phyloP scores from a whole-genome alignment of 2,113 vertebrate genomes.

The Calyptomena viridis region DNA sequence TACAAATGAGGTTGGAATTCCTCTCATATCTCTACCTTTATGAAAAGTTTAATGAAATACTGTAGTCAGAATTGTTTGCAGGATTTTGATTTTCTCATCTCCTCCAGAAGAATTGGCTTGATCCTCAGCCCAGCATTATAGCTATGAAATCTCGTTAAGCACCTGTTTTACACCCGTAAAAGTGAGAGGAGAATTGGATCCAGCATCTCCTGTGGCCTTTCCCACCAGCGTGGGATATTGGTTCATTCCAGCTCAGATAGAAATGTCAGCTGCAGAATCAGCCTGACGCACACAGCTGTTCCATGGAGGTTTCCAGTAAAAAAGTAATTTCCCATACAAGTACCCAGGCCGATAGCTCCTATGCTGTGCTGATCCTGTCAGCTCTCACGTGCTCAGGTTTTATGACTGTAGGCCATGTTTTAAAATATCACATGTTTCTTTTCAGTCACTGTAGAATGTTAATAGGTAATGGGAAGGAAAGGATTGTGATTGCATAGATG shows the following conservation, averaged over 20 bases:
- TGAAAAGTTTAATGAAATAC: conserved; percentile 50
- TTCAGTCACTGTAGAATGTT: not conserved
- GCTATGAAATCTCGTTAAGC: conserved; percentile 29
- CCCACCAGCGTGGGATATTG: conserved; percentile 52
- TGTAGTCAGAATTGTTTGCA: conserved; percentile 8
- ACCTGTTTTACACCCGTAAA: conserved; percentile 28
- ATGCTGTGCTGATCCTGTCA: not conserved
- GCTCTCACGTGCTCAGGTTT: conserved; percentile 18
- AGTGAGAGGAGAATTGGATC: conserved; percentile 45
- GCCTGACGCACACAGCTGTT: conserved; percentile 45
- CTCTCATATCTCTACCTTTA: conserved; percentile 9
- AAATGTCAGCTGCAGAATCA: conserved; percentile 65
- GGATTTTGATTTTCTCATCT: conserved; percentile 37
- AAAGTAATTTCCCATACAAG: conserved; percentile 63
- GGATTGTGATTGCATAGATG: not conserved
- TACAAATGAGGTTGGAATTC: conserved; percentile 58
- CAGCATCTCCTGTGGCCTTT: conserved; percentile 62
- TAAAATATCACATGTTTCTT: conserved; percentile 52
- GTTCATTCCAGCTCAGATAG: conserved; percentile 58
- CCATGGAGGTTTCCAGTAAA: conserved; percentile 51
- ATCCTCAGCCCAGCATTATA: not conserved
- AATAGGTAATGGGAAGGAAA: not conserved
- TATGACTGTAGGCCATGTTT: conserved; percentile 29
- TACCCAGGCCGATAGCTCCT: not conserved
- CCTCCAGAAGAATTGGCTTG: conserved; percentile 10